Base-by-base conservation (phyloP, 2,888 invertebrate genomes). In the Macaria notata region DNA sequence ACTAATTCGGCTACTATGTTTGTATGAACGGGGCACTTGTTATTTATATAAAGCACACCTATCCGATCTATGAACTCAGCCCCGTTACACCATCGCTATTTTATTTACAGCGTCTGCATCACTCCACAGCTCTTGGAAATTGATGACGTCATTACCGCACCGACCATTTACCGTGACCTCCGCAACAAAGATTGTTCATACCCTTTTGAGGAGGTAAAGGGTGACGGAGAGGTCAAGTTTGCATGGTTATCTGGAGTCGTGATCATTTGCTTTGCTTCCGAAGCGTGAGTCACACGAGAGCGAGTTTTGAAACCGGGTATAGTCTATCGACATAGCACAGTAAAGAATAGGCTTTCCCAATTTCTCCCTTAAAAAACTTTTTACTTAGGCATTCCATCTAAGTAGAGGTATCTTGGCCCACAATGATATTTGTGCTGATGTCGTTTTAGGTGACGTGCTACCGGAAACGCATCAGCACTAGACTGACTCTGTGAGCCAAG, bases 251-350 rank as follows among this genome's bases (percentile, higher is more conserved):
- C 58, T 69, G 54, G 59, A 65, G 63, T 73, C 70, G 76, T 76
- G 73, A 69, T 69, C 72, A 72, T 71, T 78, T 70, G 73, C 74
- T 80, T 81, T 73, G 78, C 76, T 83, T 78, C 78, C 75, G 72
- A 73, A 63, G 70, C 63, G 71, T 88, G 86, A 86, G 71, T 88
- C 86, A 86, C 71, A 55, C 51, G 63, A 65, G 65, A 69, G 72
- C 73, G 74, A 73, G 73, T 72, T 76, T 63, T 69, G 63, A 72
- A 36, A 36, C 33, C 33, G 33, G 33, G 33, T 36, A 19, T 19
- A 19, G 19, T 19, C 1, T 19, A 19, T 19, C 19, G 19, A 19
- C 19, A 19, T 19, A 19, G 19, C 19, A 19, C 19, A 19, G 19
- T 19, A 19, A 19, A 19, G 19, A 19, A 19, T 19, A 19, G 19